Evolutionary conservation across 2,888 invertebrate species (phyloP), one percentile per base, ranked within the genome.

Genomic region (Panorpa germanica): DNA sequence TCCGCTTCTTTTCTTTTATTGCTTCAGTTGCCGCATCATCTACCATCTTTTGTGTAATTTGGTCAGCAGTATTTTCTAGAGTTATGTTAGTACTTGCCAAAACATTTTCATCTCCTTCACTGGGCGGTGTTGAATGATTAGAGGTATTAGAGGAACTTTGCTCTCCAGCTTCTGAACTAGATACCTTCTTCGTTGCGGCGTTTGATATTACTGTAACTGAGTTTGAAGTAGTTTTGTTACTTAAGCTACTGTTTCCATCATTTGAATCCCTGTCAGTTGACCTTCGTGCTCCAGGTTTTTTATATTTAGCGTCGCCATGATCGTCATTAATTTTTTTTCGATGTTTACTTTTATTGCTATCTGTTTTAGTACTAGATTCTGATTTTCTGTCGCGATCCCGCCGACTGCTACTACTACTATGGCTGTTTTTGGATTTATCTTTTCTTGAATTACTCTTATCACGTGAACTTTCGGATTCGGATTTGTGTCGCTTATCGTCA

Each of bases 241-340:
- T 57, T 1, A 59, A 60, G 3, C 62, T 60, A 32, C 61, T 63
- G 8, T 52, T 43, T 4, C 73, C 80, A 46, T 78, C 81, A 40
- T 77, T 80, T 2, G 81, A 81, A 52, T 83, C 78, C 36, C 76
- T 59, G 40, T 77, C 82, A 0, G 77, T 75, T 0, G 81, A 81
- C 28, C 80, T 59, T 5, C 81, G 62, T 38, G 63, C 64, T 30
- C 65, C 64, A 23, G 61, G 63, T 8, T 61, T 63, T 43, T 74
- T 70, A 1, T 64, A 62, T 20, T 71, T 69, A 4, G 67, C 55
- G 40, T 69, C 67, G 34, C 67, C 70, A 45, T 80, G 78, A 48
- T 81, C 80, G 44, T 81, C 80, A 32, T 59, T 59, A 3, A 60
- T 53, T 43, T 67, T 65, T 41, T 61, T 63, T 13, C 51, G 53